These are phyloP conservation scores for Oncorhynchus masou DNA, from an alignment of 2,113 vertebrate species.

Conservation along the genomic window DNA sequence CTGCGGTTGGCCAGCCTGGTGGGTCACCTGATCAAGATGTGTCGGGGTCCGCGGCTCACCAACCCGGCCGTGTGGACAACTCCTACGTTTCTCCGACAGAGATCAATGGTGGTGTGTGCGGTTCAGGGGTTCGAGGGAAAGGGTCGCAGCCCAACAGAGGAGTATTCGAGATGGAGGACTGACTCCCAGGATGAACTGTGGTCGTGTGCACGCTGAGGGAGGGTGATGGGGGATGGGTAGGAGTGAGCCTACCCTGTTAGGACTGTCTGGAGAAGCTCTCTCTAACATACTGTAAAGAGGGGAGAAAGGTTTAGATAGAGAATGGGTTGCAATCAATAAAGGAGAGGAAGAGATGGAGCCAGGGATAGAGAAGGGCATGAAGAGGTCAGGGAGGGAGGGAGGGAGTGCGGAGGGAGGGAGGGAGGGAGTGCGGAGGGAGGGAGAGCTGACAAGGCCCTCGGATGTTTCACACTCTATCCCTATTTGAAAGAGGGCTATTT, in stretches of 20 bases:
- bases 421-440: too few relatives aligned
- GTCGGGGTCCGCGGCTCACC: constrained; percentile 9
- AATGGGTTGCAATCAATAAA: neutral
- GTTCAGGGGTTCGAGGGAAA: neutral
- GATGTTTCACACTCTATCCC: too few relatives aligned
- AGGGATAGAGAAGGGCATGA: neutral
- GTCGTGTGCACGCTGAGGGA: constrained; percentile 6
- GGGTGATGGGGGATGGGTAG: neutral
- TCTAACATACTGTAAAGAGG: neutral
- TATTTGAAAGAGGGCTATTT: too few relatives aligned
- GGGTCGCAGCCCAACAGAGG: neutral
- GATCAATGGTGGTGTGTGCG: constrained; percentile 24
- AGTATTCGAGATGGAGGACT: constrained; percentile 33
- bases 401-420: too few relatives aligned
- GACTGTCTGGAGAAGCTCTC: neutral
- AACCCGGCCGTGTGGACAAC: constrained; percentile 37
- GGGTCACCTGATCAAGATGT: constrained; percentile 50
- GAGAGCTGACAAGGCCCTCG: too few relatives aligned
- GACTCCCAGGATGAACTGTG: constrained; percentile 62
- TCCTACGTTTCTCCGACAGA: constrained; percentile 67
- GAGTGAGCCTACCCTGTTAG: neutral
- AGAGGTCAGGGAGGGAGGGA: too few relatives aligned
- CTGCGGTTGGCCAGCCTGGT: constrained; percentile 62
- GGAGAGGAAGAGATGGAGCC: neutral
- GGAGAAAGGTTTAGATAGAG: neutral